phyloP scores from a whole-genome alignment of 1,140 invertebrate genomes.

The Caenorhabditis latens region DNA sequence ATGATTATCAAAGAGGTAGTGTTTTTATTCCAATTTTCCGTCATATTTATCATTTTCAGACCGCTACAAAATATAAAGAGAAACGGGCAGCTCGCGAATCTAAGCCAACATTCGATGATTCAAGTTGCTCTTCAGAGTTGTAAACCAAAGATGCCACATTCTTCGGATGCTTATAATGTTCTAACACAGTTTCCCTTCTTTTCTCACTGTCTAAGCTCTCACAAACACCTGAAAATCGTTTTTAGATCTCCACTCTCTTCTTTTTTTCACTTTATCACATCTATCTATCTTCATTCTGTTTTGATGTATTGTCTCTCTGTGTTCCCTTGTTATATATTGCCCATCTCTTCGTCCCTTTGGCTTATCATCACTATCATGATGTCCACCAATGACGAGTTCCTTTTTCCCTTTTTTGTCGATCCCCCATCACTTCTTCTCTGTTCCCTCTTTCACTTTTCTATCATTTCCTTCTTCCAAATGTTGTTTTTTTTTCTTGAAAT shows the following conservation, averaged over 20 bases:
- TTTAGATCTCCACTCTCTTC: background rate
- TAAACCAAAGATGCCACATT: background rate
- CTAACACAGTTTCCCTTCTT: background rate
- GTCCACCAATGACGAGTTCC: slow-evolving; percentile 46
- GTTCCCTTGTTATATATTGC: slow-evolving; percentile 18
- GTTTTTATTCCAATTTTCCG: background rate
- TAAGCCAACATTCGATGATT: slow-evolving; percentile 28
- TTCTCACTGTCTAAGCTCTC: background rate
- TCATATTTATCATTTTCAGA: background rate
- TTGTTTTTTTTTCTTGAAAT: background rate
- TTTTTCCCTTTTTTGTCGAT: slow-evolving; percentile 36
- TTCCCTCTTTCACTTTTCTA: background rate
- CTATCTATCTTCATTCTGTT: slow-evolving; percentile 42
- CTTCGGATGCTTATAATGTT: background rate
- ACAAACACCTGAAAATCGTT: background rate
- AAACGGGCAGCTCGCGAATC: background rate
- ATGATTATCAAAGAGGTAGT: slow-evolving; percentile 45
- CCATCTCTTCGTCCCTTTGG: slow-evolving; percentile 40
- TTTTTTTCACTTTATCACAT: slow-evolving; percentile 22
- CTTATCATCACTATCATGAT: slow-evolving; percentile 50
- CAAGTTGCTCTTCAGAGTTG: slow-evolving; percentile 1
- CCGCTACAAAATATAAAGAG: background rate
- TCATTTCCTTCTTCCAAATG: background rate
- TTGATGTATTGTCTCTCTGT: slow-evolving; percentile 22
- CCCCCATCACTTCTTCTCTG: background rate